These are phyloP conservation scores for Torymus texanus DNA, from an alignment of 2,888 invertebrate genomes.

Conservation along the genomic window DNA sequence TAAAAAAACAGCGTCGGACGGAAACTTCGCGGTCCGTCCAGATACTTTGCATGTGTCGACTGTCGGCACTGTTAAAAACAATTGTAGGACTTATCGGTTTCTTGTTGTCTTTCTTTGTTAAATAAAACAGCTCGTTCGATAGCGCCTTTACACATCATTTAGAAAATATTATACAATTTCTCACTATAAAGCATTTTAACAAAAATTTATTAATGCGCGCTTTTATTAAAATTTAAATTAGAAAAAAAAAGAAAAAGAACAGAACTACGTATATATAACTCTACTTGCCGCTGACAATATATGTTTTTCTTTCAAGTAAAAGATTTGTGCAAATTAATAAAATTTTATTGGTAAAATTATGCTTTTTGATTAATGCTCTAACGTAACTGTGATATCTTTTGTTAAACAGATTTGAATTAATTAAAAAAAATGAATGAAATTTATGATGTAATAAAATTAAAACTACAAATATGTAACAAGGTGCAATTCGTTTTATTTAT, in stretches of 20 bases:
- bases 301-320: slow-evolving; percentile 19
- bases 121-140: slow-evolving; percentile 50
- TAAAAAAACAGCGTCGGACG: slow-evolving; percentile 55
- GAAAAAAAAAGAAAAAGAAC: slow-evolving; percentile 30
- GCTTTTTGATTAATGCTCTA: slow-evolving; percentile 47
- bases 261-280: slow-evolving; percentile 41
- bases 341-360: slow-evolving; percentile 33
- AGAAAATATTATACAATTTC: slow-evolving; percentile 51
- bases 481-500: slow-evolving; percentile 36
- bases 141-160: slow-evolving; percentile 42
- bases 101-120: slow-evolving; percentile 40
- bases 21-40: slow-evolving; percentile 52
- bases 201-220: slow-evolving; percentile 31
- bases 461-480: slow-evolving; percentile 5
- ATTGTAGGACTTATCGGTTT: slow-evolving; percentile 52
- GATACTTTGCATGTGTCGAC: slow-evolving; percentile 49
- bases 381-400: slow-evolving; percentile 25
- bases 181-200: slow-evolving; percentile 45
- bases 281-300: slow-evolving; percentile 38
- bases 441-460: not conserved
- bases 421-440: slow-evolving; percentile 9
- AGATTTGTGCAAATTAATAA: slow-evolving; percentile 51
- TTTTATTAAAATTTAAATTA: slow-evolving; percentile 33
- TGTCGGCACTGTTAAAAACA: slow-evolving; percentile 55
- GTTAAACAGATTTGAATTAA: slow-evolving; percentile 11